A percentile compares a stretch with the other conserved stretches of the same genome.
These are phyloP conservation scores for Polylopha cassiicola DNA, from an alignment of 2,888 invertebrate species.

Conservation along the genomic window DNA sequence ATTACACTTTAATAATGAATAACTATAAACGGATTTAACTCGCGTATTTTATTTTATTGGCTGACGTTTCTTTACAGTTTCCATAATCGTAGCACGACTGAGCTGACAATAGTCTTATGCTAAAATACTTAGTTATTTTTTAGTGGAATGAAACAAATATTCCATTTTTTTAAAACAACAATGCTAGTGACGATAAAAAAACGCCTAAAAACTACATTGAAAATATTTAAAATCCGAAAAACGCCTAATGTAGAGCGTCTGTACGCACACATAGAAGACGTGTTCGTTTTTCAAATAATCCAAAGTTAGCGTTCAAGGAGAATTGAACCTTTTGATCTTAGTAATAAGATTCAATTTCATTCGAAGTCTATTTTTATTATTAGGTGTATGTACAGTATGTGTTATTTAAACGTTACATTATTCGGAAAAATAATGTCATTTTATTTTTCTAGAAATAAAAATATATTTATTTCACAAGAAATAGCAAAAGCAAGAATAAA, in stretches of 20 bases:
- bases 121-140: no score
- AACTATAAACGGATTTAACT: no score
- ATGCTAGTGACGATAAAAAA: neutral
- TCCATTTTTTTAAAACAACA: neutral
- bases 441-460: conserved; percentile 7
- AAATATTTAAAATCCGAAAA: conserved; percentile 23
- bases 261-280: conserved; percentile 39
- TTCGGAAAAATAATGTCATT: conserved; percentile 19
- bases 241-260: conserved; percentile 35
- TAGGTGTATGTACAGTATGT: conserved; percentile 33
- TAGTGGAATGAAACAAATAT: no score
- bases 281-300: conserved; percentile 49
- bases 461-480: conserved; percentile 10
- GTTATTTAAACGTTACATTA: conserved; percentile 14
- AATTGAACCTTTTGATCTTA: conserved; percentile 25
- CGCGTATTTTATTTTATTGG: no score
- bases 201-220: neutral
- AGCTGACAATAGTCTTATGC: no score
- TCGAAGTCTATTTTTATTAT: conserved; percentile 33
- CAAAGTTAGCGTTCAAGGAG: conserved; percentile 22
- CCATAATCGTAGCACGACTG: no score
- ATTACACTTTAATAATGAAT: no score
- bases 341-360: conserved; percentile 22
- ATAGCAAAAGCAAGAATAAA: no score
- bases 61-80: no score